Base-by-base conservation (phyloP, 2,888 invertebrate species). In the Tetanocera ferruginea region DNA sequence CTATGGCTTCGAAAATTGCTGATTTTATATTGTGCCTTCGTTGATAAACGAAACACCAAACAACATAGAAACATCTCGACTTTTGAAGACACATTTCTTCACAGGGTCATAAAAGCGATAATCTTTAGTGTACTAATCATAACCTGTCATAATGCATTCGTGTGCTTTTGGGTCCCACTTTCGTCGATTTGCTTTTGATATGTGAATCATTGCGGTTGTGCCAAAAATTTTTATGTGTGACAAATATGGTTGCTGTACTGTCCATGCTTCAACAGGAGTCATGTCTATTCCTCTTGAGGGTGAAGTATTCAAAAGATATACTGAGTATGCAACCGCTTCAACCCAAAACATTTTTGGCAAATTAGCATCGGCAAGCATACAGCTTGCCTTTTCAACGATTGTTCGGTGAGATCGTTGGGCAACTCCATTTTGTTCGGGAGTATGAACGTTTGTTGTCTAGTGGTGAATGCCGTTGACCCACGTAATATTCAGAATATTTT, bases 251-350 rank as follows among this genome's bases (percentile, higher is more conserved):
- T 80, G 80, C 52, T 28, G 70, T 51, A 57, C 71, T 70, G 14
- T 73, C 78, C 80, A 81, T 14, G 67, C 23, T 64, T 82, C 78
- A 14, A 77, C 75, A 64, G 79, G 78, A 11, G 78, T 81, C 28
- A 60, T 72, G n/a, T 70, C 66, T 72, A 77, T 74, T 3, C 69
- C 74, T 60, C 70, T 74, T 37, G 78, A 74, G 34, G 79, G 77
- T 51, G 73, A 77, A 49, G 73, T 76, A 62, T 79, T 79, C 3
- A 79, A 37, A 19, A 79, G 81, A 71, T 83, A 83, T 8, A 79
- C 81, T 0, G 83, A 84, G 8, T 82, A 83, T 67, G 80, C 80
- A 14, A 79, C 77, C 17, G 84, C 83, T 78, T 85, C 81, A n/a
- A 80, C 80, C 82, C 81, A 82, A 51, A 71, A 79, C 6, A 23